Conservation (phyloP, 2,113 vertebrate species). For the Entelurus aequoreus region DNA sequence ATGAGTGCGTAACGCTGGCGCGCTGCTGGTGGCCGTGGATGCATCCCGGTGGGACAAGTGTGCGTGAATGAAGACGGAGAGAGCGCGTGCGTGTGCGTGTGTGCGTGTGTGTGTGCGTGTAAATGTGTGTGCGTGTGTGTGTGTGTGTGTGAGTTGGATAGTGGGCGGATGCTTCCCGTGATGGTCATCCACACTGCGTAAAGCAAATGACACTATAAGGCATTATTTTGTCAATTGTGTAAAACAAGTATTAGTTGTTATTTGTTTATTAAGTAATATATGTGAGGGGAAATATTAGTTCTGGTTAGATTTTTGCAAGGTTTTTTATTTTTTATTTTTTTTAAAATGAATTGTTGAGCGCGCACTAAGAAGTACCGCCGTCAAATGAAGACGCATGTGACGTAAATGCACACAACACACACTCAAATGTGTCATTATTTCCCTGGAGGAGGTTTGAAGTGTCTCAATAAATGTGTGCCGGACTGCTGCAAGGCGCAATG, state of each 20-base stretch:
- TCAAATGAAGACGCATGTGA: slow-evolving; percentile 10
- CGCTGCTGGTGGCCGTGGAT: slow-evolving; percentile 66
- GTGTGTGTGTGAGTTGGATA: slow-evolving; percentile 51
- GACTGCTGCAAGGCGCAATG: slow-evolving; percentile 15
- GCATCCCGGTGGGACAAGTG: slow-evolving; percentile 88
- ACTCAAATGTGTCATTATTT: slow-evolving; percentile 17
- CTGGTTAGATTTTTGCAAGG: too few relatives aligned
- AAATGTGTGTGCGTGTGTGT: too few relatives aligned
- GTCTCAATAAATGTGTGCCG: background rate
- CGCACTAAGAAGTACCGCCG: too few relatives aligned
- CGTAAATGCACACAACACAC: background rate
- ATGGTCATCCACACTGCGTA: slow-evolving; percentile 43
- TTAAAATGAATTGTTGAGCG: too few relatives aligned
- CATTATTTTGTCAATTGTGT: background rate
- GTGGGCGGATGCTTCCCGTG: slow-evolving; percentile 49
- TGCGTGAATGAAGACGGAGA: slow-evolving; percentile 50
- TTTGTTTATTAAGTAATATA: background rate
- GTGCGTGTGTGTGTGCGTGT: background rate
- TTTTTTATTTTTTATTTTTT: too few relatives aligned
- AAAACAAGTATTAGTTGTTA: background rate
- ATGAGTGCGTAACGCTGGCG: slow-evolving; percentile 67
- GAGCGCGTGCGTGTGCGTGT: background rate
- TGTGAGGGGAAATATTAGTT: too few relatives aligned
- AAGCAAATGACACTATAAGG: slow-evolving; percentile 19
- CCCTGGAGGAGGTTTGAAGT: slow-evolving; percentile 7